Evolutionary conservation across 2,113 vertebrate species (phyloP).

Genomic region (Buteo buteo): DNA sequence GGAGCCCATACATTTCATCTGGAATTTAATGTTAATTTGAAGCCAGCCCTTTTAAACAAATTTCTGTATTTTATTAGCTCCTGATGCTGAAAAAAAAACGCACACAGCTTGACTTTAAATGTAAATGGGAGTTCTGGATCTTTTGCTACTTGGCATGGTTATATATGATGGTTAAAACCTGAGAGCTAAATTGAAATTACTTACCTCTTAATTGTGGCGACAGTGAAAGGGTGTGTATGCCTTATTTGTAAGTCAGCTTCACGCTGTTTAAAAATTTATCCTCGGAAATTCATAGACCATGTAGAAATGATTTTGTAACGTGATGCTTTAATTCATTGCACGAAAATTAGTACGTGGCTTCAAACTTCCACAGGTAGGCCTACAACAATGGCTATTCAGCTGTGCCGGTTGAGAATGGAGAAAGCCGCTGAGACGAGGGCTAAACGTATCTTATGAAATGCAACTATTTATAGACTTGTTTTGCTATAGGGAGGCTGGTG

Average conservation of each 20-base stretch:
- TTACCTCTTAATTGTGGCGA: conserved; percentile 72
- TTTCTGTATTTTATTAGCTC: conserved; percentile 75
- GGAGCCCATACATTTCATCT: conserved; percentile 85
- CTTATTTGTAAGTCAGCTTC: conserved; percentile 80
- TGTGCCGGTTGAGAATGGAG: conserved; percentile 72
- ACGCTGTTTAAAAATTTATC: conserved; percentile 75
- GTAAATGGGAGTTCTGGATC: conserved; percentile 73
- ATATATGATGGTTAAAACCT: conserved; percentile 67
- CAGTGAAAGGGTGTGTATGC: conserved; percentile 72
- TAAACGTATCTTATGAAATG: conserved; percentile 76
- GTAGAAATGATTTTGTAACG: conserved; percentile 78
- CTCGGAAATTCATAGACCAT: conserved; percentile 71
- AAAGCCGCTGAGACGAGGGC: conserved; percentile 74
- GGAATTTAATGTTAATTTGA: conserved; percentile 80
- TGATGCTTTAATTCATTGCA: conserved; percentile 75
- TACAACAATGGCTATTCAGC: conserved; percentile 71
- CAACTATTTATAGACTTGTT: conserved; percentile 84
- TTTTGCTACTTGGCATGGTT: conserved; percentile 70
- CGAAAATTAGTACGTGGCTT: conserved; percentile 74
- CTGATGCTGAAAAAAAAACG: conserved; percentile 68
- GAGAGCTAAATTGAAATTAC: conserved; percentile 71
- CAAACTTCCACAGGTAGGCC: conserved; percentile 76
- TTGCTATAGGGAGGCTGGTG: conserved; percentile 84
- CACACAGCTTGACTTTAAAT: conserved; percentile 76
- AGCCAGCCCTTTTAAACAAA: conserved; percentile 71